Evolutionary conservation across 2,888 invertebrate species (phyloP), one percentile per base, ranked within the genome.

Genomic region (Blastobasis lacticolella): DNA sequence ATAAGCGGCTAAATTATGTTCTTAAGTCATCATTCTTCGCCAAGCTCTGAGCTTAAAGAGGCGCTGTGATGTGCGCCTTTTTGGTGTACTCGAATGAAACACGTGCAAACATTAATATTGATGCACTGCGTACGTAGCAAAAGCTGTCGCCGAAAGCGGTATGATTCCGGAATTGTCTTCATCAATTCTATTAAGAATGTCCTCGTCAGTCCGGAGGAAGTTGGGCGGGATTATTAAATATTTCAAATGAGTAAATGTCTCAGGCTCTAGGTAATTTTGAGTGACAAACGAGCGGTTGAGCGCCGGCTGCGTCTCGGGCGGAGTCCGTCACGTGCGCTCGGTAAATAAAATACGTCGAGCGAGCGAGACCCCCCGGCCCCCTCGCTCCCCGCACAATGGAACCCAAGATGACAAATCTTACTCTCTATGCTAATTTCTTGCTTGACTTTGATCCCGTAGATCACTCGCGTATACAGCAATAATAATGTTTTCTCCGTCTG

Each of bases 251-350:
- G 67, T 66, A 67, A 72, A 69, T 66, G 65, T 69, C 61, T 63
- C 57, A 54, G 58, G 60, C 60, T 58, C 55, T 63, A 67, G 64
- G 73, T 76, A 74, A 75, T 75, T 78, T 73, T 70, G 66, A 73
- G 71, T 78, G 78, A 83, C 77, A 81, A 82, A 82, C 71, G 79
- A 77, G 74, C 75, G 75, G 75, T 69, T 69, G 73, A 69, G 67
- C 75, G 63, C 71, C 78, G 73, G 73, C 73, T 76, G 78, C 62
- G 71, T 65, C 65, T 64, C 59, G 59, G 66, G 59, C 56, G 62
- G 62, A 70, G 69, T 69, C 69, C 70, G 73, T 74, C 77, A 78
- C 81, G 79, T 78, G 73, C 75, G 71, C 74, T 60, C 67, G 61
- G 70, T 78, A 78, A 77, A 81, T 81, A 80, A 81, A 81, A 78